These are phyloP conservation scores for Darwinula stevensoni DNA, from an alignment of 2,888 invertebrate species.

Conservation along the genomic window DNA sequence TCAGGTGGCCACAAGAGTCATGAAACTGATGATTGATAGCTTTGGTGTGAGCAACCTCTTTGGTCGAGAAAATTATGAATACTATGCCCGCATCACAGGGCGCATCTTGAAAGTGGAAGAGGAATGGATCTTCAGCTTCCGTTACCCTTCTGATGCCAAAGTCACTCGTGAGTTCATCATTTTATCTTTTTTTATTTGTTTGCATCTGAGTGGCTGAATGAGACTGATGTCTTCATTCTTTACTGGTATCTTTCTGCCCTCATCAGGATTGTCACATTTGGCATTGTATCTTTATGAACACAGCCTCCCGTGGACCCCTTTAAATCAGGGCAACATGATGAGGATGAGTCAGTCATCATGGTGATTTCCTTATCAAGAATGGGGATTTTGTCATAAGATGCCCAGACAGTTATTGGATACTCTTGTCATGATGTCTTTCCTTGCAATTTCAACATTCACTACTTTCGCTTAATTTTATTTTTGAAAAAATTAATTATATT, in stretches of 20 bases:
- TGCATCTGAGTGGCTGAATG: constrained; percentile 1
- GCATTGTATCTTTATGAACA: no score
- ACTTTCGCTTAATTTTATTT: no score
- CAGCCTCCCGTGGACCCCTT: no score
- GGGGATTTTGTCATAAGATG: no score
- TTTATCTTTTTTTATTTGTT: constrained; percentile 12
- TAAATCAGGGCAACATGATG: no score
- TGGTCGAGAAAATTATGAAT: constrained; percentile 77
- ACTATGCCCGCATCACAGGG: constrained; percentile 77
- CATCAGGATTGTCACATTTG: no score
- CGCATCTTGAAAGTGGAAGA: constrained; percentile 69
- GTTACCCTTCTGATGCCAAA: constrained; percentile 40
- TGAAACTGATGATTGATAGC: constrained; percentile 89
- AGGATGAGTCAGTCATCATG: no score
- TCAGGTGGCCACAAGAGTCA: constrained; percentile 74
- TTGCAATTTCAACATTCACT: no score
- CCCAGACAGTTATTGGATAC: no score
- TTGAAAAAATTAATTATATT: no score
- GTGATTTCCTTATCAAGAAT: no score
- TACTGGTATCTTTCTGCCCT: not conserved
- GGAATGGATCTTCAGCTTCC: constrained; percentile 82
- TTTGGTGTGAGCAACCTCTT: constrained; percentile 86
- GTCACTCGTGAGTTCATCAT: constrained; percentile 23
- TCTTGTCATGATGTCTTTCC: no score
- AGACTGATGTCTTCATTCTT: constrained; percentile 5